A percentile compares a stretch with the other conserved stretches of the same genome.
Evolutionary conservation across 2,888 invertebrate species (phyloP).

Genomic region (Darwinula stevensoni): DNA sequence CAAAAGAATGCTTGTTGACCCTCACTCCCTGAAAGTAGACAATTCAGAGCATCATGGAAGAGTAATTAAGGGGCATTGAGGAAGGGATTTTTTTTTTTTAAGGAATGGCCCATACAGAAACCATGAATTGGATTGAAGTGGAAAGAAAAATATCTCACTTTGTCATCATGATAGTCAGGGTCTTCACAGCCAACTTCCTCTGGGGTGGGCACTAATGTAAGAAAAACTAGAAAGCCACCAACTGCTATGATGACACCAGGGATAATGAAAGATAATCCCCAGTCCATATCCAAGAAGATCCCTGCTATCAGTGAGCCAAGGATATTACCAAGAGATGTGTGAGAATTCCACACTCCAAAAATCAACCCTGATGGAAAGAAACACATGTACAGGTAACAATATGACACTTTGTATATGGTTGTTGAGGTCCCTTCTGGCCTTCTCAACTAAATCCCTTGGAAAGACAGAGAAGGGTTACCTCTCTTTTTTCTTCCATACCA

Average conservation of each 20-base stretch:
- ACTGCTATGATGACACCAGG: slow-evolving; percentile 53
- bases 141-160: no score
- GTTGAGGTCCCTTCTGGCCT: no score
- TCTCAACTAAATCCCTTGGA: background rate
- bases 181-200: slow-evolving; percentile 31
- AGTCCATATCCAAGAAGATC: slow-evolving; percentile 48
- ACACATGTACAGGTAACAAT: slow-evolving; percentile 5
- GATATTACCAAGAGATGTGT: slow-evolving; percentile 84
- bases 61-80: no score
- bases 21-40: no score
- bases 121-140: no score
- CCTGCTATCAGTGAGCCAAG: slow-evolving; percentile 69
- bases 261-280: slow-evolving; percentile 71
- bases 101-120: no score
- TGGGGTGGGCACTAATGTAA: slow-evolving; percentile 60
- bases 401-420: no score
- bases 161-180: slow-evolving; percentile 11
- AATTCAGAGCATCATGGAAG: no score
- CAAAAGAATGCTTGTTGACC: no score
- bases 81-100: no score
- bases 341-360: slow-evolving; percentile 91
- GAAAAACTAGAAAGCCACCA: slow-evolving; percentile 38
- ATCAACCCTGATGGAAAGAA: slow-evolving; percentile 28
- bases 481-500: slow-evolving; percentile 83
- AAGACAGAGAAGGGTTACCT: slow-evolving; percentile 19